These are phyloP conservation scores for Erpornis zantholeuca DNA, from an alignment of 2,113 vertebrate genomes.

Conservation along the genomic window DNA sequence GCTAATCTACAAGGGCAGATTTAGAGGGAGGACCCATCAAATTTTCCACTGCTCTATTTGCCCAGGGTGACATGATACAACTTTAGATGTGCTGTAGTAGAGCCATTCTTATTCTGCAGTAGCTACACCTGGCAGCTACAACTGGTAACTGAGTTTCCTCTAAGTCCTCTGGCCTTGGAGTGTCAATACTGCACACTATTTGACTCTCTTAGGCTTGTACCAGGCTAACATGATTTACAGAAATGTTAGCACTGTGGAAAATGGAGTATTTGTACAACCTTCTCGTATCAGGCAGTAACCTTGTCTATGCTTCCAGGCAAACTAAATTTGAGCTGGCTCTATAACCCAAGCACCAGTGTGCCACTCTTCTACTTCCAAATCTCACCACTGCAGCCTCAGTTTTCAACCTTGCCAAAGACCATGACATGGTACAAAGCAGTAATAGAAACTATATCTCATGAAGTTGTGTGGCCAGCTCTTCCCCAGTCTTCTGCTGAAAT, in stretches of 20 bases:
- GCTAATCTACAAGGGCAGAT: not conserved
- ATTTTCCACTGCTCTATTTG: not conserved
- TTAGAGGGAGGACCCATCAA: not conserved
- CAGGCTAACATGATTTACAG: not conserved
- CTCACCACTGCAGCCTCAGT: not conserved
- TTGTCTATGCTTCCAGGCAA: not conserved
- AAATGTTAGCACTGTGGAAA: not conserved
- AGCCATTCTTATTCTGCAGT: not conserved
- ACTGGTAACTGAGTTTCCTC: not conserved
- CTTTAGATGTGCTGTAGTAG: not conserved
- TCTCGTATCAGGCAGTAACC: not conserved
- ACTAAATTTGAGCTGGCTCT: not conserved
- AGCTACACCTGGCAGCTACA: not conserved
- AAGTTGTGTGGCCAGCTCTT: not conserved
- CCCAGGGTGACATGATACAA: not conserved
- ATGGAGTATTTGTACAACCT: not conserved
- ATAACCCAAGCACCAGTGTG: fast-evolving
- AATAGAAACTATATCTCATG: not conserved
- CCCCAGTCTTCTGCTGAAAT: not conserved
- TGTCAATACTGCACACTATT: not conserved
- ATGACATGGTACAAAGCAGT: fast-evolving
- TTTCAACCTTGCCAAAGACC: not conserved
- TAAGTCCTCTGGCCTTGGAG: not conserved
- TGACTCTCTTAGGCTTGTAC: not conserved
- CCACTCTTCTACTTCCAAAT: not conserved